Base-by-base conservation (phyloP, 2,888 invertebrate genomes). In the Drosophila histrio region DNA sequence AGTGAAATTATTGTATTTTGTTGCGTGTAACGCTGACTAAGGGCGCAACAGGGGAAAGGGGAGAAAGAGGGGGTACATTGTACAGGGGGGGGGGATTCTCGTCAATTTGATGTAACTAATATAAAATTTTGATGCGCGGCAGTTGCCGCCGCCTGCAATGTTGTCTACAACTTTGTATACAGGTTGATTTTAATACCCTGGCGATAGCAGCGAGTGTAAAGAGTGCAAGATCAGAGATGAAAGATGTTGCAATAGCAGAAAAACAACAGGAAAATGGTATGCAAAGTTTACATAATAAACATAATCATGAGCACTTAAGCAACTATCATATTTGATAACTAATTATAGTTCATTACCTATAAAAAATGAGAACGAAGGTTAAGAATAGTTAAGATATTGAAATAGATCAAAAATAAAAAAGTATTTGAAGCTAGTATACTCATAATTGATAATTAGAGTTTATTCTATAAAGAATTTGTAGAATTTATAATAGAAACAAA, bases 1-100 rank as follows among this genome's bases (percentile, higher is more conserved):
- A 85, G 72, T 83, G 71, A 79, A 85, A 80, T 86, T 80, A 83
- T 86, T 80, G 72, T 69, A 67, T 63, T 53, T 73, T 65, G 54
- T 62, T 67, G 54, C 44, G 59, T 46, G 47, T 24, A 24, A n/a
- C 22, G 7, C 19, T 9, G n/a, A n/a, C n/a, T 3, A 15, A 26
- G 8, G 26, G 49, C n/a, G 54, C n/a, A 32, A 11, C 39, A 19
- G 5, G 7, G n/a, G n/a, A 7, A 0, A 8, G 1, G 11, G n/a
- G 3, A 2, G 2, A 21, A 11, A n/a, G 28, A 22, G 19, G 11
- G 17, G 4, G n/a, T 9, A 1, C 11, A 11, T 7, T 38, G 26
- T n/a, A 47, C 52, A 13, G 17, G 4, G 7, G 21, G 19, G 7
- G 2, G 15, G 3, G 46, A 8, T 58, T 39, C 49, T 52, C 66